A percentile compares a stretch with the other conserved stretches of the same genome.
Conservation (phyloP, 2,113 vertebrate species). For the Mesoclemmys tuberculata region DNA sequence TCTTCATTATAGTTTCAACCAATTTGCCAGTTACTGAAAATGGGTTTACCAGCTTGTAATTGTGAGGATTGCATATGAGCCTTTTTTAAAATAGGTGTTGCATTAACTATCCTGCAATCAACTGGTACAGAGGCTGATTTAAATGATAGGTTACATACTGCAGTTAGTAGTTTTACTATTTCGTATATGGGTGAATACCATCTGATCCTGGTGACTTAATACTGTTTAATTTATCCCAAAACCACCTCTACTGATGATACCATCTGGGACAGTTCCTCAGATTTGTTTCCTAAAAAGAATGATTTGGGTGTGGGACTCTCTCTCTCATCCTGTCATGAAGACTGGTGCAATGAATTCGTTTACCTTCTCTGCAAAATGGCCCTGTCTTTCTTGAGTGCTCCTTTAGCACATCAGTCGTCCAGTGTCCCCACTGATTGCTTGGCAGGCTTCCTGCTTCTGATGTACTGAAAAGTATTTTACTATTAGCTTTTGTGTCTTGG, state of each 20-base stretch:
- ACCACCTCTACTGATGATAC: neutral
- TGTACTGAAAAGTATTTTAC: neutral
- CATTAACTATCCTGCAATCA: neutral
- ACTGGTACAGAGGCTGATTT: too few relatives aligned
- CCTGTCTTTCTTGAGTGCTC: neutral
- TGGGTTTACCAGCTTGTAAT: neutral
- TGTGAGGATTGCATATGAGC: neutral
- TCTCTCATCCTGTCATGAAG: neutral
- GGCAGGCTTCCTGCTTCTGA: neutral
- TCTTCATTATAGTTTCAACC: neutral
- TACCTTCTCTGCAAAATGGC: too few relatives aligned
- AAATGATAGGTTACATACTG: neutral
- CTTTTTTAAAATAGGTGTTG: neutral
- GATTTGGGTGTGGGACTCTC: neutral
- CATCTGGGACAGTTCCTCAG: neutral
- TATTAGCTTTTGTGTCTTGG: neutral
- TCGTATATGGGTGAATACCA: neutral
- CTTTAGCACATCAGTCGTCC: neutral
- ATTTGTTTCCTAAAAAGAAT: neutral
- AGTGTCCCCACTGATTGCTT: neutral
- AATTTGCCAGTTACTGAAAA: neutral
- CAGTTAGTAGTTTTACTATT: neutral
- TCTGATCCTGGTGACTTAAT: neutral
- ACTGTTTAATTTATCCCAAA: neutral
- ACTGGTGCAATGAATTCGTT: too few relatives aligned